A percentile compares a stretch with the other conserved stretches of the same genome.
Conservation (phyloP, 2,113 vertebrate genomes). For the Epinephelus moara region DNA sequence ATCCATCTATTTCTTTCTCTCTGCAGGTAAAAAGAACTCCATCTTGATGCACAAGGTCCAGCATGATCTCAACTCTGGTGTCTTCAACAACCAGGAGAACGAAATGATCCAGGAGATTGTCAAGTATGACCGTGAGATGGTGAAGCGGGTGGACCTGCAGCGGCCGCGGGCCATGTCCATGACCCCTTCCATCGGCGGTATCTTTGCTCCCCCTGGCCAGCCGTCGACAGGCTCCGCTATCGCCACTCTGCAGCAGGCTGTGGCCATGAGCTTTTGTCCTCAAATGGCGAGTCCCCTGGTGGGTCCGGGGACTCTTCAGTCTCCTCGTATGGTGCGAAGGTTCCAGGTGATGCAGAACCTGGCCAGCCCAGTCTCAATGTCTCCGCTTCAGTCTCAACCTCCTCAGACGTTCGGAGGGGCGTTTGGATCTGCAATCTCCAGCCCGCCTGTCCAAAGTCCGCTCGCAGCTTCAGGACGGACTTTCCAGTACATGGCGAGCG, state of each 20-base stretch:
- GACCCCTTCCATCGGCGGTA: constrained; percentile 83
- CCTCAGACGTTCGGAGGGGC: constrained; percentile 81
- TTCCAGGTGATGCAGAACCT: constrained; percentile 90
- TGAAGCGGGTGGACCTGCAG: constrained; percentile 93
- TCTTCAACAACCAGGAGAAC: constrained; percentile 97
- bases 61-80: constrained; percentile 95
- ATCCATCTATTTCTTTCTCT: not conserved
- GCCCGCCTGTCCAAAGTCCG: constrained; percentile 89
- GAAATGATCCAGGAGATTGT: constrained; percentile 99
- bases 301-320: constrained; percentile 89
- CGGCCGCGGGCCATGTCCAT: constrained; percentile 90
- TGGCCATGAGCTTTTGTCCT: constrained; percentile 98
- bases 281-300: constrained; percentile 93
- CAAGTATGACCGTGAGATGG: constrained; percentile 99
- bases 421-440: constrained; percentile 84
- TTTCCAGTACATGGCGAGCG: constrained; percentile 87
- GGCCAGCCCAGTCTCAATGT: constrained; percentile 87
- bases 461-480: constrained; percentile 88
- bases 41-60: constrained; percentile 97
- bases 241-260: constrained; percentile 95
- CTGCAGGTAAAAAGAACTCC: constrained; percentile 96
- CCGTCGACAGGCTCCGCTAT: constrained; percentile 91
- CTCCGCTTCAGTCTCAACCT: constrained; percentile 87
- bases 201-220: constrained; percentile 87
- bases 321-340: constrained; percentile 91